Percentiles rank a stretch among this genome's conserved stretches.
Conservation (phyloP, 2,797 vertebrate species). For the Microctenopoma stevenorrisi region DNA sequence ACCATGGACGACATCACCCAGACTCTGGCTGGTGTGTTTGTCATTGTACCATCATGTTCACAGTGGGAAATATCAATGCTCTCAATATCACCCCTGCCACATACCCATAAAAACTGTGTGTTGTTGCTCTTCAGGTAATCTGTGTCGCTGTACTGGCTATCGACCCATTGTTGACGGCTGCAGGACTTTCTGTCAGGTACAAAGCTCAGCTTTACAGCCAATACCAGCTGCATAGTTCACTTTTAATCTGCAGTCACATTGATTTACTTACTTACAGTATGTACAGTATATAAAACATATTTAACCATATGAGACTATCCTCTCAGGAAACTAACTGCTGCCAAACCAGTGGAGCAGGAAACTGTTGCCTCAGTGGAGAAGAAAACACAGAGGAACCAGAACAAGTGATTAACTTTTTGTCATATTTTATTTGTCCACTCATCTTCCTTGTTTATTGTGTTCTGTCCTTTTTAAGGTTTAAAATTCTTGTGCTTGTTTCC, state of each 20-base stretch:
- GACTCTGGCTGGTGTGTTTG: constrained; percentile 80
- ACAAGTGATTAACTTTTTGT: constrained; percentile 20
- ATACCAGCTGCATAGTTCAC: not conserved
- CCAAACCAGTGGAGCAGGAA: constrained; percentile 11
- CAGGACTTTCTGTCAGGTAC: constrained; percentile 81
- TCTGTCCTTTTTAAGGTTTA: not conserved
- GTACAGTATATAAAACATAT: not conserved
- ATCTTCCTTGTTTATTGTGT: not conserved
- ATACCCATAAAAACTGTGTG: not conserved
- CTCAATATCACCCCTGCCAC: too few relatives aligned
- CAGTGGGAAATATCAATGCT: too few relatives aligned
- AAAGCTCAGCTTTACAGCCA: not conserved
- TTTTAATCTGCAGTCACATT: too few relatives aligned
- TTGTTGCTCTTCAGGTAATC: constrained; percentile 72
- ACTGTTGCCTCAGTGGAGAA: constrained; percentile 42
- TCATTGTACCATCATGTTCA: not conserved
- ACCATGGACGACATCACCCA: constrained; percentile 84
- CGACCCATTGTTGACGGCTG: constrained; percentile 82
- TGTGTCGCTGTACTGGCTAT: constrained; percentile 85
- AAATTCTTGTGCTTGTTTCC: not conserved
- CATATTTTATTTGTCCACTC: not conserved
- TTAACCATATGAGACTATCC: not conserved
- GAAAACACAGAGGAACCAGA: not conserved
- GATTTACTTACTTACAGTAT: too few relatives aligned
- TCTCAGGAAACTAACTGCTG: constrained; percentile 68